Evolutionary conservation across 2,797 vertebrate genomes (phyloP), one percentile per base, ranked within the genome.

Genomic region (Danio aesculapii): DNA sequence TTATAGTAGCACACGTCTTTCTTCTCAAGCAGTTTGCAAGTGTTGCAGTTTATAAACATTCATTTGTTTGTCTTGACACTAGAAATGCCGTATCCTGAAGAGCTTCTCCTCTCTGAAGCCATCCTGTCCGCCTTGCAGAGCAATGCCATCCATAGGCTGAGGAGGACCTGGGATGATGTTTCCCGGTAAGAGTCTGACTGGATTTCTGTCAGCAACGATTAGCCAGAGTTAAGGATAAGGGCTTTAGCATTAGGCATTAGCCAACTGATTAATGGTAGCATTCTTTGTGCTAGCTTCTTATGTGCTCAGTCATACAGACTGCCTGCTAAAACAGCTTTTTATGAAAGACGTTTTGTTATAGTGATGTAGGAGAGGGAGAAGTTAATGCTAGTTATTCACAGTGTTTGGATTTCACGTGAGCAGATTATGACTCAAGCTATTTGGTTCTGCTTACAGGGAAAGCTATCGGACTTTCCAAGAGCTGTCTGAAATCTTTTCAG

Each of bases 401-500:
- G 6, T 72, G 41, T 53, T 55, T 63, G 43, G 63, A 39, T 19
- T 59, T 47, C 7, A 49, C 4, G 6, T 53, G 11, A 62, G 9
- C n/a, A 61, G n/a, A 53, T 68, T 47, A 17, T 77, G 46, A 79
- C 59, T 64, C 7, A 12, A 53, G 8, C 17, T 6, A 44, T 81
- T 49, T 66, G 49, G 8, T 43, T 30, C 62, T 55, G 41, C 61
- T 74, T 59, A 55, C 16, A 81, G 79, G 62, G 96, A 96, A 83
- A 96, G 95, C 85, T 87, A 95, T 82, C 94, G 95, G 14, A 92
- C 94, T n/a, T 97, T 97, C 81, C 95, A 94, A 0, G 96, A 97
- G 84, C 92, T 97, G 59, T 97, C 96, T 0, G 96, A 96, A 90
- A 97, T 97, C 85, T 97, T 97, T 88, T 97, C 96, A 0, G 96